Evolutionary conservation across 2,797 vertebrate genomes (phyloP).

Genomic region (Fratercula arctica): DNA sequence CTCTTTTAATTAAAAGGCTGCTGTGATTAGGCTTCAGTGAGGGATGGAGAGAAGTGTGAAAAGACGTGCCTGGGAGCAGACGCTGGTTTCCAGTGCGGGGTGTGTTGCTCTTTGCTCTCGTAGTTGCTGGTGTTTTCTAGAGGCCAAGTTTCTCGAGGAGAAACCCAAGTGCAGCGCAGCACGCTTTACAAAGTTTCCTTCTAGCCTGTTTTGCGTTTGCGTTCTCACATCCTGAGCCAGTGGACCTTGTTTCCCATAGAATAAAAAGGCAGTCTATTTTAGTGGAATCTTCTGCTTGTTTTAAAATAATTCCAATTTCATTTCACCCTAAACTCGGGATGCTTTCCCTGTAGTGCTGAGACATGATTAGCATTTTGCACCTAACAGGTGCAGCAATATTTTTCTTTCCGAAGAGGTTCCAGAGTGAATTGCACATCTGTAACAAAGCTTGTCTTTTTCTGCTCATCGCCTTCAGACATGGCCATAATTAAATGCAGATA

Average conservation of each 20-base stretch:
- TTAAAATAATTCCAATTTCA: constrained; percentile 39
- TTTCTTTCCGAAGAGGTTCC: background rate
- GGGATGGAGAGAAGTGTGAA: constrained; percentile 49
- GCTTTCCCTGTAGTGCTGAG: background rate
- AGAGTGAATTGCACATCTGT: constrained; percentile 30
- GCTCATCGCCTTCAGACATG: background rate
- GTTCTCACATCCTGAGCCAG: background rate
- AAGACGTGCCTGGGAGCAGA: constrained; percentile 16
- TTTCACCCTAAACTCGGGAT: constrained; percentile 1
- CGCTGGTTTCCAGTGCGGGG: background rate
- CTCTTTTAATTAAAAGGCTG: constrained; percentile 69
- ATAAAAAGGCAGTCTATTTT: background rate
- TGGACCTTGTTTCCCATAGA: constrained; percentile 31
- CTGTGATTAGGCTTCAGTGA: constrained; percentile 56
- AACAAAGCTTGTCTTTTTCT: background rate
- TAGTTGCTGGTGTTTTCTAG: background rate
- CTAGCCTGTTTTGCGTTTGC: background rate
- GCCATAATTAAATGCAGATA: constrained; percentile 34
- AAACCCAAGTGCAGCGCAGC: constrained; percentile 23
- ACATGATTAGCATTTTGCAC: background rate
- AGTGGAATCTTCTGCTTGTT: constrained; percentile 44
- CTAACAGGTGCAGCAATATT: constrained; percentile 52
- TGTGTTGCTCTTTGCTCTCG: background rate
- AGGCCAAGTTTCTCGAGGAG: constrained; percentile 12
- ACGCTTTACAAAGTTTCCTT: background rate